Base-by-base conservation (phyloP, 2,797 vertebrate species). In the Crocodylus rhombifer region DNA sequence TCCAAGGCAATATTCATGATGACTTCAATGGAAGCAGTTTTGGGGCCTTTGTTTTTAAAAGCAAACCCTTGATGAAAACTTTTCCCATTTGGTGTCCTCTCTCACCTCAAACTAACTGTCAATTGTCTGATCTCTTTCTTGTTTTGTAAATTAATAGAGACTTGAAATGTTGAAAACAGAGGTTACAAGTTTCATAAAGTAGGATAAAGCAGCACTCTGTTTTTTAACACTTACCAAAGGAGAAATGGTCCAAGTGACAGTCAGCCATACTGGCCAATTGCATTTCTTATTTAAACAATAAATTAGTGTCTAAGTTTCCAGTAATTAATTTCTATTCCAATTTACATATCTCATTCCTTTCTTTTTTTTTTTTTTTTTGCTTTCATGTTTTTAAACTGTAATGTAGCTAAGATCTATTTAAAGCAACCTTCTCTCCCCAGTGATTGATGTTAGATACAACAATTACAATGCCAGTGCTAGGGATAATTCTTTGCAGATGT, bases 401-500 rank as follows among this genome's bases (percentile, higher is more conserved):
- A 97, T 82, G 88, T 98, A 96, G 97, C 98, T 98, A 98, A 97
- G 97, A 89, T 98, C 97, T 98, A 97, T 98, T 98, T 98, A 98
- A 98, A 98, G 98, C 96, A 98, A 98, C 98, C 98, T 98, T 96
- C 93, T 76, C 60, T 97, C 97, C 93, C 93, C 91, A 12, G 97
- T 98, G 98, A 98, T 98, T 99, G 98, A 98, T 98, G 98, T 98
- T 98, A 98, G 98, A 98, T 98, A 98, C 97, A 98, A 98, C 98
- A 98, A 99, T 99, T 99, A 98, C 96, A 96, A 98, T 98, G 98
- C 97, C 97, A 97, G 97, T 97, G 96, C 98, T 97, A 94, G 97
- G 97, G 98, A 98, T 99, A 99, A 99, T 99, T 99, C 98, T 97
- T 97, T 98, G 97, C 99, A 99, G 98, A 99, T 99, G 99, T 98